A percentile compares a stretch with the other conserved stretches of the same genome.
Conservation (phyloP, 2,113 vertebrate species). For the Oophaga pumilio region DNA sequence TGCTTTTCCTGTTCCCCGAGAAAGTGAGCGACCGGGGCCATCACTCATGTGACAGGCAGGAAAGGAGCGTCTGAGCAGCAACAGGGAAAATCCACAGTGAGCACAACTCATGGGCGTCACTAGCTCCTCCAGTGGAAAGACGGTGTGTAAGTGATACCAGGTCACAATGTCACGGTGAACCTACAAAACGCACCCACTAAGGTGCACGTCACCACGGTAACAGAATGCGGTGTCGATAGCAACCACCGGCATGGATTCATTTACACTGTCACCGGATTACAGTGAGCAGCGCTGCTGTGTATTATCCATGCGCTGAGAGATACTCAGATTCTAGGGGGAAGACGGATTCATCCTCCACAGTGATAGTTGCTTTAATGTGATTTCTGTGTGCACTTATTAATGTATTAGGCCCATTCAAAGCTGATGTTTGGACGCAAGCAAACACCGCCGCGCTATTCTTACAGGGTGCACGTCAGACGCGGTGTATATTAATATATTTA, state of each 20-base stretch:
- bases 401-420: no score
- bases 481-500: no score
- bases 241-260: neutral
- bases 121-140: neutral
- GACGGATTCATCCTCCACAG: no score
- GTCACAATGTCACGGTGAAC: neutral
- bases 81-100: neutral
- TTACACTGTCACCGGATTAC: neutral
- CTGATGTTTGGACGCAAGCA: no score
- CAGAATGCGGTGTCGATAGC: neutral
- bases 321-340: no score
- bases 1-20: constrained; percentile 40
- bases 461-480: no score
- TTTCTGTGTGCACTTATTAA: no score
- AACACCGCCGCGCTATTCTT: no score
- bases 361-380: no score
- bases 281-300: no score
- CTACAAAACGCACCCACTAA: neutral
- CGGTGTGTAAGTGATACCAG: neutral
- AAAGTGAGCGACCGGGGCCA: neutral
- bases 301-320: no score
- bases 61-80: constrained; percentile 38
- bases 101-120: neutral
- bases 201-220: neutral
- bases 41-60: constrained; percentile 46